Conservation (phyloP, 2,797 vertebrate genomes). For the Molossus alvarezi region DNA sequence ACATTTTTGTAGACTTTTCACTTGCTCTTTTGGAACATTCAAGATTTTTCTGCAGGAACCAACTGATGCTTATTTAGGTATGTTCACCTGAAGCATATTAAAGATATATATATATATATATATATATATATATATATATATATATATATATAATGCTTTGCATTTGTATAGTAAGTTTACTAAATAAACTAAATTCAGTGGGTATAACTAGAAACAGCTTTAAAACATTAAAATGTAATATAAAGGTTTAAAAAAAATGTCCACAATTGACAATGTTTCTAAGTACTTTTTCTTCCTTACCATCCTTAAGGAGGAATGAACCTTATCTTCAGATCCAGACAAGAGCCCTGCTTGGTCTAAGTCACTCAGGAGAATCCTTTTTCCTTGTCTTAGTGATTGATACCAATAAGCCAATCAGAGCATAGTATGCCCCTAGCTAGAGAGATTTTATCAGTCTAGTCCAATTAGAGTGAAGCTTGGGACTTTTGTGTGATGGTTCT, state of each 20-base stretch:
- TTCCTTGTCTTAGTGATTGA: neutral
- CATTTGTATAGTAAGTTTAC: neutral
- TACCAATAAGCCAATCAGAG: neutral
- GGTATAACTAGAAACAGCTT: neutral
- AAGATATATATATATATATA: neutral
- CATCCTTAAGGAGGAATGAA: neutral
- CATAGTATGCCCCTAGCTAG: neutral
- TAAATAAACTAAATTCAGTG: constrained; percentile 18
- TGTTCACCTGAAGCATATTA: neutral
- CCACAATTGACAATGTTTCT: neutral
- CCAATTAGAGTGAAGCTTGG: neutral
- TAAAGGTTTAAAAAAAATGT: constrained; percentile 1
- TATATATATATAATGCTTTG: neutral
- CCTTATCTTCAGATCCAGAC: neutral
- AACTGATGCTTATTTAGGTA: neutral
- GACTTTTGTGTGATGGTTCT: neutral
- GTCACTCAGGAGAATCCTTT: neutral
- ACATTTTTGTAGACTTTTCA: neutral
- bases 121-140: neutral
- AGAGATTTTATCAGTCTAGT: neutral
- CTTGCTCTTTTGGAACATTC: neutral
- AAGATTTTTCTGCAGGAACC: neutral
- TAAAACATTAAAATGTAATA: neutral
- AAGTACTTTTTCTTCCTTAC: neutral
- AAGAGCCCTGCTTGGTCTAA: neutral